A percentile compares a stretch with the other conserved stretches of the same genome.
These are phyloP conservation scores for Argopecten irradians DNA, from an alignment of 1,140 invertebrate species.

Conservation along the genomic window DNA sequence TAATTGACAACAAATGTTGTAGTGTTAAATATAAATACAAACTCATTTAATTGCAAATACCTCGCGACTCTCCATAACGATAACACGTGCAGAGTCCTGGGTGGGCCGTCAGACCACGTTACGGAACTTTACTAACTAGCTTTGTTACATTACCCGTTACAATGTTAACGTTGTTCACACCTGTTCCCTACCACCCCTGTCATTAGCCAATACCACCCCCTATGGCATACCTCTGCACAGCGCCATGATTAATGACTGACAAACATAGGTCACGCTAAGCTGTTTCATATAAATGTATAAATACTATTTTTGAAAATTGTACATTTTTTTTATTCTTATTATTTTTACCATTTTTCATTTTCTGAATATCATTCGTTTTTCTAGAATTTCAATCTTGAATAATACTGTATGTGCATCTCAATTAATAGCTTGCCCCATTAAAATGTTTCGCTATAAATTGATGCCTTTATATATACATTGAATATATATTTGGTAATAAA, in stretches of 20 bases:
- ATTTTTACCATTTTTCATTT: no score
- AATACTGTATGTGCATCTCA: no score
- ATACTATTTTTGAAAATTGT: no score
- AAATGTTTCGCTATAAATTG: no score
- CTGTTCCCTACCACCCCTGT: background rate
- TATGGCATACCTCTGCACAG: background rate
- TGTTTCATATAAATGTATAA: no score
- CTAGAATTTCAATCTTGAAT: no score
- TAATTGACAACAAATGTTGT: background rate
- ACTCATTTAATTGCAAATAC: background rate
- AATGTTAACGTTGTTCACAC: slow-evolving; percentile 4
- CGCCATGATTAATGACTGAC: background rate
- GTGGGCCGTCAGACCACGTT: background rate
- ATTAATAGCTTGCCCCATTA: no score
- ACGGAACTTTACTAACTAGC: background rate
- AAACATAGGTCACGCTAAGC: background rate
- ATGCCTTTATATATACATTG: no score
- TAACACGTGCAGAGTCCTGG: background rate
- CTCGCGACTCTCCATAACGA: background rate
- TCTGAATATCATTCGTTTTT: no score
- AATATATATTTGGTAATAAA: no score
- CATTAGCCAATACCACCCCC: background rate
- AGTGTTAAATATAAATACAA: background rate
- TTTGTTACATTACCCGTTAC: background rate
- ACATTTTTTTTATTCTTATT: no score